Base-by-base conservation (phyloP, 2,888 invertebrate genomes). In the Agriotes lineatus region DNA sequence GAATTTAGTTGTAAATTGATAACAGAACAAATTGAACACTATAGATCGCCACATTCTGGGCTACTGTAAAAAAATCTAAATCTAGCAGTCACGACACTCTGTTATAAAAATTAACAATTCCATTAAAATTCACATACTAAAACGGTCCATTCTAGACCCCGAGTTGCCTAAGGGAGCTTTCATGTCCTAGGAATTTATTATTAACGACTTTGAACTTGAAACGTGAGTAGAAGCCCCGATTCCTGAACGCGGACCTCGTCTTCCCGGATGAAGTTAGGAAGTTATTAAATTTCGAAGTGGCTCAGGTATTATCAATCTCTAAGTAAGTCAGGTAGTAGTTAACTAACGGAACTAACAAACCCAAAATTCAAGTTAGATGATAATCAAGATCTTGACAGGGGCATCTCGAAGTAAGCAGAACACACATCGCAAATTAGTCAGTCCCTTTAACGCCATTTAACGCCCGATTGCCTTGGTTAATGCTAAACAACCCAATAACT, bases 391-490 rank as follows among this genome's bases (percentile, higher is more conserved):
- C 12, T 14, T 22, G 5, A 45, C 22, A 22, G 20, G 48, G n/a
- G n/a, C n/a, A n/a, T n/a, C n/a, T n/a, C n/a, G n/a, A n/a, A n/a
- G n/a, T n/a, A n/a, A n/a, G n/a, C n/a, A n/a, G n/a, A n/a, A n/a
- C n/a, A n/a, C n/a, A n/a, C n/a, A n/a, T n/a, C n/a, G n/a, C 22
- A 22, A 48, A 22, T 48, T 48, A 48, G 48, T 22, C n/a, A 48
- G 20, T 48, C 25, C 48, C 22, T 22, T 48, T 48, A 48, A 12
- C 7, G 1, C 5, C 25, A 48, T 22, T 48, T 48, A 48, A 48
- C 22, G 25, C n/a, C 48, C 9, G 48, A 48, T 48, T 48, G 12
- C 48, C 22, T 12, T n/a, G 25, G 0, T 12, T 20, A 22, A 48
- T 48, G 22, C 25, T 25, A 4, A 9, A 25, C 25, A 22, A 25